Conservation (phyloP, 2,797 vertebrate species). For the Pitangus sulphuratus region DNA sequence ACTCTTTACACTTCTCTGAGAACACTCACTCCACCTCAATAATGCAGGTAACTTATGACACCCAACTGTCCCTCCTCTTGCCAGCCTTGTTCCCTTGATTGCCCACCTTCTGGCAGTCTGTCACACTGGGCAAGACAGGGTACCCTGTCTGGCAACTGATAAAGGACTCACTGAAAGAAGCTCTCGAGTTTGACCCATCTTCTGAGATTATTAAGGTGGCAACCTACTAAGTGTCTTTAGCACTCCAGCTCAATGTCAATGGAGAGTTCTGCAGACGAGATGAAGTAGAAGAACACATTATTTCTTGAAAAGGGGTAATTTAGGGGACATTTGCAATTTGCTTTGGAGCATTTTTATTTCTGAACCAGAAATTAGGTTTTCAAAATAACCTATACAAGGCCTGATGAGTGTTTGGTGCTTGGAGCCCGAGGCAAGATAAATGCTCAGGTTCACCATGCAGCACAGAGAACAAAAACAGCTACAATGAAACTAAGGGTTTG, state of each 20-base stretch:
- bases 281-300: neutral
- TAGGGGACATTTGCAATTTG: neutral
- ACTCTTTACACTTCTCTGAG: neutral
- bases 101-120: neutral
- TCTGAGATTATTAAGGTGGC: neutral
- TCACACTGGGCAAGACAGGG: neutral
- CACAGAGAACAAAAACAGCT: rapidly evolving
- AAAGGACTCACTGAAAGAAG: neutral
- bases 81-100: neutral
- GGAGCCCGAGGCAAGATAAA: neutral
- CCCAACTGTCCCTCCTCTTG: neutral
- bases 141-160: neutral
- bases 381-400: rapidly evolving
- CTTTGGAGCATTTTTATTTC: neutral
- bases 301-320: neutral
- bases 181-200: neutral
- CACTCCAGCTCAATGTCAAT: neutral
- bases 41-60: rapidly evolving
- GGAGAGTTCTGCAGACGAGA: neutral
- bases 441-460: rapidly evolving
- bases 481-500: neutral
- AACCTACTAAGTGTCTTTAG: neutral
- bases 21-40: neutral
- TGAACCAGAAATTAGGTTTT: neutral
- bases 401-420: neutral